Evolutionary conservation across 2,113 vertebrate species (phyloP), one percentile per base, ranked within the genome.

Genomic region (Vidua chalybeata): DNA sequence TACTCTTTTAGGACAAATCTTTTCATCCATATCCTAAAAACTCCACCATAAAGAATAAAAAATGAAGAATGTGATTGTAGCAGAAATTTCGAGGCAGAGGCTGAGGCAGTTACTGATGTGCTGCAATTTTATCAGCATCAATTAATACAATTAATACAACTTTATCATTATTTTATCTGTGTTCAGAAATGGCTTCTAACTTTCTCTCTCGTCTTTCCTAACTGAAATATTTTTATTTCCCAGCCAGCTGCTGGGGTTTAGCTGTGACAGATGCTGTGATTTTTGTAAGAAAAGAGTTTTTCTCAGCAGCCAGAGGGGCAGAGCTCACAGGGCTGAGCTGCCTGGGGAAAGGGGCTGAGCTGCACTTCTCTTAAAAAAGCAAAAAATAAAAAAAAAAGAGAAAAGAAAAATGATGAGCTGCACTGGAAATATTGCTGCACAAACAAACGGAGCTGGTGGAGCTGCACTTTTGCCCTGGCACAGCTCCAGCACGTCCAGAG

Each of bases 351-450:
- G 59, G 59, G n/a, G 13, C 2, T 61, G 58, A 37, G 33, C 62
- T n/a, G 62, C 22, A 2, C 13, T 63, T 61, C 43, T 46, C 84
- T 84, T 4, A 24, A 83, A 69, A 22, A 58, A 87, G 63, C 58
- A 94, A n/a, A 35, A 35, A 35, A 35, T 7, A 35, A 35, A 1
- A 56, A 82, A 85, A 82, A 0, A 10, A 71, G 26, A 46, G 30
- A 15, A 35, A 24, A 46, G 27, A 22, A 46, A 80, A 84, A 28
- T 0, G 27, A 90, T 54, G 94, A 85, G 26, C 58, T 90, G 88
- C 58, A 11, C 2, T 43, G 75, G 59, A 93, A 88, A 90, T 83
- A 61, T 24, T 83, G 85, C 96, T 88, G 88, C 94, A 88, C 85
- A 73, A 73, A 79, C 74, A 64, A 52, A 11, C 4, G 1, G 54